These are phyloP conservation scores for Eueremaeus valkanovi DNA, from an alignment of 2,888 invertebrate genomes.

Conservation along the genomic window DNA sequence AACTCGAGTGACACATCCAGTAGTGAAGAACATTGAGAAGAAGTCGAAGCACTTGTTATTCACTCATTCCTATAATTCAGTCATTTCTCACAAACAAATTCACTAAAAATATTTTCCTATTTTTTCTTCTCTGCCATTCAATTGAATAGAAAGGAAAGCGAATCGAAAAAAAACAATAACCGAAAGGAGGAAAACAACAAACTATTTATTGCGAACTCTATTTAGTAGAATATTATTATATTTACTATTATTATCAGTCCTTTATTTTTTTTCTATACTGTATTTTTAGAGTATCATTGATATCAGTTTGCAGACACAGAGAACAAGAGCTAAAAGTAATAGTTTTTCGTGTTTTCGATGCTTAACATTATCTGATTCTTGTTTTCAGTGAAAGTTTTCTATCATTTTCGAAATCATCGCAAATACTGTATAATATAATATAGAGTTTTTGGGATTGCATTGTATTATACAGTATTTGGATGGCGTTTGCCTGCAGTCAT, in stretches of 20 bases:
- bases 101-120: neutral
- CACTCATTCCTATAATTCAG: neutral
- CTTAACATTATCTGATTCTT: slow-evolving; percentile 1
- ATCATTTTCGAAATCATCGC: slow-evolving; percentile 4
- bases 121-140: neutral
- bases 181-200: slow-evolving; percentile 8
- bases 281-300: too few species aligned
- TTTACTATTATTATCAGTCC: neutral
- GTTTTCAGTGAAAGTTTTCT: neutral
- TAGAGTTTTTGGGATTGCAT: neutral
- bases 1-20: slow-evolving; percentile 8
- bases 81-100: neutral
- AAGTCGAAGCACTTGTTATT: neutral
- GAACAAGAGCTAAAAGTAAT: neutral
- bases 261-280: too few species aligned
- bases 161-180: neutral
- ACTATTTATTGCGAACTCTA: neutral
- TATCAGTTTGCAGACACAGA: neutral
- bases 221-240: neutral
- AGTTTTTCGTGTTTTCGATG: neutral
- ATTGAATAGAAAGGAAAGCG: neutral
- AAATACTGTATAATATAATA: too few species aligned
- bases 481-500: slow-evolving; percentile 6
- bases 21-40: too few species aligned
- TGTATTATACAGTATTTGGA: neutral